phyloP scores from a whole-genome alignment of 2,113 vertebrate genomes.

The Boulengeromyrus knoepffleri region DNA sequence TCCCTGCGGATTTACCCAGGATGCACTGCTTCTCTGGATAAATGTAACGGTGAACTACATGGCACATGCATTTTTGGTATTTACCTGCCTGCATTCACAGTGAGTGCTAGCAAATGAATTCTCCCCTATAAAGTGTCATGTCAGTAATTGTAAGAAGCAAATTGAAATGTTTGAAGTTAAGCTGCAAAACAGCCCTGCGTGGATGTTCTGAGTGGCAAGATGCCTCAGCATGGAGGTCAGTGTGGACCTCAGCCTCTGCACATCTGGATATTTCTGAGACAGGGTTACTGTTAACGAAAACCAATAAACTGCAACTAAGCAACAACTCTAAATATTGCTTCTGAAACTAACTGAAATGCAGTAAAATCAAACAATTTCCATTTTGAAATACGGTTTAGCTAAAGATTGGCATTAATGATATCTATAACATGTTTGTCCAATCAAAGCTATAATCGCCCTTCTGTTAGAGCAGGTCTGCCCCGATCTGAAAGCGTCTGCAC shows the following conservation, averaged over 20 bases:
- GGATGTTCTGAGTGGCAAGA: background rate
- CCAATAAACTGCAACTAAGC: background rate
- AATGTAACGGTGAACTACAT: background rate
- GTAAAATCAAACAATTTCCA: too few relatives aligned
- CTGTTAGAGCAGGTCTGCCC: background rate
- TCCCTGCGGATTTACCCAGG: background rate
- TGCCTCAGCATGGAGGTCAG: background rate
- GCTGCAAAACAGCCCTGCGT: background rate
- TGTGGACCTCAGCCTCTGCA: background rate
- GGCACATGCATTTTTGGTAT: background rate
- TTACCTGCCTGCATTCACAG: background rate
- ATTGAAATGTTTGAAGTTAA: background rate
- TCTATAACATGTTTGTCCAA: background rate
- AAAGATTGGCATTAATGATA: background rate
- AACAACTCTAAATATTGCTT: background rate
- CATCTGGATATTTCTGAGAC: background rate
- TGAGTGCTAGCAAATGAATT: background rate
- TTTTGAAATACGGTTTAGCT: background rate
- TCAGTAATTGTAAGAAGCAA: background rate
- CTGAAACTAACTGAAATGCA: background rate
- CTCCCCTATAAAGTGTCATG: background rate
- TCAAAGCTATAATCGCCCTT: background rate
- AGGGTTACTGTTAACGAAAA: background rate
- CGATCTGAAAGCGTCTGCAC: constrained; percentile 18
- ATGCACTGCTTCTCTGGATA: background rate